Evolutionary conservation across 1,140 invertebrate genomes (phyloP), one percentile per base, ranked within the genome.

Genomic region (Maniola jurtina): DNA sequence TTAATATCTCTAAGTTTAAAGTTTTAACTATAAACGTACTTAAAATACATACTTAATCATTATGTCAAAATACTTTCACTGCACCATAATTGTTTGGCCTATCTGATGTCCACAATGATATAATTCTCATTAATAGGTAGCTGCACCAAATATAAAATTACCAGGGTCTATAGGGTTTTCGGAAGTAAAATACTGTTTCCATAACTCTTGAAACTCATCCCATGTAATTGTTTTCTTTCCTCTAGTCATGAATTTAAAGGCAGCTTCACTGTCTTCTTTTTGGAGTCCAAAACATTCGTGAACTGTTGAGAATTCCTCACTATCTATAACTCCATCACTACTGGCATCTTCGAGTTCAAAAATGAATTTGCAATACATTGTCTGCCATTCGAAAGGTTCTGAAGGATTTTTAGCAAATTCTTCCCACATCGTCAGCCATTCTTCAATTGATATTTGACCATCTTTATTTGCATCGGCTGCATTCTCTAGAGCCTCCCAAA

Each of bases 381-480:
- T 92, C 75, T 96, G 95, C 96, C 96, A 97, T 63, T 96, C 95
- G 38, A 94, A 89, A n/a, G 94, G 92, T 42, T 92, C 91, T 5
- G 92, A 92, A 1, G 94, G 93, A 77, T 94, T 93, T 79, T 95
- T 94, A 34, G 94, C 93, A 73, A 93, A 95, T 25, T 94, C 93
- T 70, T 95, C 94, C 96, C 96, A 97, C 93, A 97, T 95, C 61
- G 93, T 89, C 66, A 94, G 93, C 96, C 96, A 97, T 89, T 97
- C 96, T 8, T 96, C 95, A 34, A 92, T 84, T 63, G 92, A 92
- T 82, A 96, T 95, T 90, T 95, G 94, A 15, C 94, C 95, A 77
- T 96, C 95, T 68, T 95, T 93, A 86, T 96, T 94, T 40, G 92
- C 91, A 81, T 96, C 96, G 7, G 95, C 95, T 61, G 93, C 92